These are phyloP conservation scores for Melipona quadrifasciata DNA, from an alignment of 1,140 invertebrate genomes.

Conservation along the genomic window DNA sequence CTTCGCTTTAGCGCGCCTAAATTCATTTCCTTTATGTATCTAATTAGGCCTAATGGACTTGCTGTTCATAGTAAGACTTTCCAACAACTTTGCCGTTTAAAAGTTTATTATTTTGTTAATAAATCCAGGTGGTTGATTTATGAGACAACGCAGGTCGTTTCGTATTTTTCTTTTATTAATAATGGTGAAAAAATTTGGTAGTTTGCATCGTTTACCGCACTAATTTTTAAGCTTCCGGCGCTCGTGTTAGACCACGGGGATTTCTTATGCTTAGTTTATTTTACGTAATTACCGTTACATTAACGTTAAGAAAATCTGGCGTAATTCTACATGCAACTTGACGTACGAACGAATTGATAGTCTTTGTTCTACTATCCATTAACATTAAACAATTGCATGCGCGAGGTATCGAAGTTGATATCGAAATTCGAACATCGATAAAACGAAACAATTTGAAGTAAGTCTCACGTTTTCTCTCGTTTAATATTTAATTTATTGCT, in stretches of 20 bases:
- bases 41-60: not conserved
- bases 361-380: not conserved
- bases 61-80: not conserved
- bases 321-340: conserved; percentile 4
- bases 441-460: not conserved
- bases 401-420: conserved; percentile 24
- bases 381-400: conserved; percentile 2
- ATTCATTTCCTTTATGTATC: conserved; percentile 13
- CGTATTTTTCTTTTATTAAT: not conserved
- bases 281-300: conserved; percentile 36
- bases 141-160: not conserved
- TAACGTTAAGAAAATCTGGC: conserved; percentile 4
- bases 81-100: not conserved
- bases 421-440: conserved; percentile 36
- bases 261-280: conserved; percentile 22
- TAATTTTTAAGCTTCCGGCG: conserved; percentile 34
- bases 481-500: not conserved
- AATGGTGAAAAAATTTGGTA: conserved; percentile 2
- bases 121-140: not conserved
- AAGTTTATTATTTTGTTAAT: not conserved
- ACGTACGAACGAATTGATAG: not conserved
- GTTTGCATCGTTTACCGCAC: conserved; percentile 29
- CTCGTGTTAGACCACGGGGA: conserved; percentile 20
- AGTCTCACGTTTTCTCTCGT: not conserved
- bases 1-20: conserved; percentile 39